Evolutionary conservation across 1,140 invertebrate genomes (phyloP).

Genomic region (Stegodyphus mimosarum): DNA sequence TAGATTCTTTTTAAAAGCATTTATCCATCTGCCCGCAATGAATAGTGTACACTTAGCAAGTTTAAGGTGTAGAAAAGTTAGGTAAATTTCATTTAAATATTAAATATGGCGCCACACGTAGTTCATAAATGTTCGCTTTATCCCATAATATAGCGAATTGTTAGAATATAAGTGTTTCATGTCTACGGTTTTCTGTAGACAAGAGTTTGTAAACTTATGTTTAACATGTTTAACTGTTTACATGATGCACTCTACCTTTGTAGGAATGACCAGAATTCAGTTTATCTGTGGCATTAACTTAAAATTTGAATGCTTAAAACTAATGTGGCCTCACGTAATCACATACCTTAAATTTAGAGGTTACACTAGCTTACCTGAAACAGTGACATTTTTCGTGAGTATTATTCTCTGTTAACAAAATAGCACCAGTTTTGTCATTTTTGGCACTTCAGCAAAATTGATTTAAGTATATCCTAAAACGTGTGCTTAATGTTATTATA

Average conservation of each 20-base stretch:
- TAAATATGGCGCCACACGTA: constrained; percentile 36
- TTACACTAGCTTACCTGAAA: background rate
- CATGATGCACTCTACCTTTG: background rate
- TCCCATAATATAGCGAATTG: background rate
- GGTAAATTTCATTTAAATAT: background rate
- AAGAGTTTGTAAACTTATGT: background rate
- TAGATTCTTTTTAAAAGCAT: background rate
- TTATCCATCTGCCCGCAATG: constrained; percentile 19
- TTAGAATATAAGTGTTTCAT: background rate
- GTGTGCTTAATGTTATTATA: too few relatives aligned
- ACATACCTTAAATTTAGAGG: background rate
- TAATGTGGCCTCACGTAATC: background rate
- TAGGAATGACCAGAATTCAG: background rate
- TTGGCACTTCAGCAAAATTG: too few relatives aligned
- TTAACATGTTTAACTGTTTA: background rate
- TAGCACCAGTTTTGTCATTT: too few relatives aligned
- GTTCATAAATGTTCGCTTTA: background rate
- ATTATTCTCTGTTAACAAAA: background rate
- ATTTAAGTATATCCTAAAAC: too few relatives aligned
- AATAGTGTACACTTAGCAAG: constrained; percentile 28
- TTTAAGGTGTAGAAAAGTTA: background rate
- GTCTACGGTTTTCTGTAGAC: background rate
- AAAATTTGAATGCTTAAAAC: background rate
- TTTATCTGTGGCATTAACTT: background rate
- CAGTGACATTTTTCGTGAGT: background rate